Conservation (phyloP, 2,888 invertebrate genomes). For the Patella depressa region DNA sequence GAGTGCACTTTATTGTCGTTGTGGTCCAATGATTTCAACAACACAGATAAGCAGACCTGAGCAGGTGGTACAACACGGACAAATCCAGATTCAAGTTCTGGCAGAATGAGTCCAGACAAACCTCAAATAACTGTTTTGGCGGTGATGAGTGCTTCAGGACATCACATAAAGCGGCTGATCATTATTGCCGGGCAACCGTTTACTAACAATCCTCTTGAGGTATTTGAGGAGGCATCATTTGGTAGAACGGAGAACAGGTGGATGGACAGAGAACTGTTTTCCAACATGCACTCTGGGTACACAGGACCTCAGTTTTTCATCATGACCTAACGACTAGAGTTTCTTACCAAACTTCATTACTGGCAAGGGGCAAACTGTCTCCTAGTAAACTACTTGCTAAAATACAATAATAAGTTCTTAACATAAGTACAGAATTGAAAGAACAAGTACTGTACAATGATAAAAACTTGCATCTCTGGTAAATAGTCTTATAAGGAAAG, state of each 20-base stretch:
- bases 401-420: background rate
- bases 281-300: background rate
- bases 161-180: slow-evolving; percentile 31
- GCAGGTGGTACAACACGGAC: slow-evolving; percentile 29
- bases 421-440: background rate
- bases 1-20: too few species aligned
- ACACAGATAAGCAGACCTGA: slow-evolving; percentile 15
- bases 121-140: slow-evolving; percentile 37
- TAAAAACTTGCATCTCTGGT: background rate
- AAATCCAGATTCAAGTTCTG: slow-evolving; percentile 35
- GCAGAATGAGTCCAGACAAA: slow-evolving; percentile 23
- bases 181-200: slow-evolving; percentile 35
- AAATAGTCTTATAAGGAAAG: background rate
- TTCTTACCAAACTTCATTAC: too few species aligned
- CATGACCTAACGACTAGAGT: too few species aligned
- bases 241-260: slow-evolving; percentile 30
- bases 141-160: slow-evolving; percentile 23
- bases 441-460: background rate
- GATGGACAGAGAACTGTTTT: slow-evolving; percentile 35
- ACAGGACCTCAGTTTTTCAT: too few species aligned
- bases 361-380: too few species aligned
- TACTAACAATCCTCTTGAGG: slow-evolving; percentile 25
- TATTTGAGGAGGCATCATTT: slow-evolving; percentile 24
- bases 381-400: background rate
- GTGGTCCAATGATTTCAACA: too few species aligned